Percentiles rank a stretch among this genome's conserved stretches.
phyloP scores from a whole-genome alignment of 2,113 vertebrate genomes.

The Lepidothrix coronata region DNA sequence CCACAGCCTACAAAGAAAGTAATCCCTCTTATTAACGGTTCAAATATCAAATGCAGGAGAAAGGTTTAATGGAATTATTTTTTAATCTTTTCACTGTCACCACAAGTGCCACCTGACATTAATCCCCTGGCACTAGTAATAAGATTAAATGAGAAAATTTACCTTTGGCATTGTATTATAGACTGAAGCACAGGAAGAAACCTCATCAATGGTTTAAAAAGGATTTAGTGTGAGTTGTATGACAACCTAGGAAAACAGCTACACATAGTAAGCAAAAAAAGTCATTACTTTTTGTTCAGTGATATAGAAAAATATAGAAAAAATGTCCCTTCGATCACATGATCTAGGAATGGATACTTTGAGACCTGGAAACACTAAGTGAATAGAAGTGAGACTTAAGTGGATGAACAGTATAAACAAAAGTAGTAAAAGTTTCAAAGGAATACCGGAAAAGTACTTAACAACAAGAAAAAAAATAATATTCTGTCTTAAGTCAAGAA shows the following conservation, averaged over 20 bases:
- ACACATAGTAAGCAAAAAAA: neutral
- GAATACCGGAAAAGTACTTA: neutral
- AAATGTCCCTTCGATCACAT: neutral
- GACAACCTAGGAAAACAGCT: neutral
- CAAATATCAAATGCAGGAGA: slow-evolving; percentile 47
- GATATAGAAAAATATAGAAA: neutral
- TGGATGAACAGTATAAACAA: neutral
- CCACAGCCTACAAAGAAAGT: neutral
- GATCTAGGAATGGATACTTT: neutral
- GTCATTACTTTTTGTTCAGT: neutral
- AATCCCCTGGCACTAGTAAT: slow-evolving; percentile 39
- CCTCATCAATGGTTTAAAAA: neutral
- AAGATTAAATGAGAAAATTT: slow-evolving; percentile 49
- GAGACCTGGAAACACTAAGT: neutral
- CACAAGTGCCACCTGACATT: slow-evolving; percentile 51
- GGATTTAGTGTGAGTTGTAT: neutral
- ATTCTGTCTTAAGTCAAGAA: neutral
- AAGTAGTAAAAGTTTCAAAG: neutral
- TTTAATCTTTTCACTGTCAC: slow-evolving; percentile 55
- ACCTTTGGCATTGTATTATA: slow-evolving; percentile 12
- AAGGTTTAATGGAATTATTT: slow-evolving; percentile 56
- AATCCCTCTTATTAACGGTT: slow-evolving; percentile 49
- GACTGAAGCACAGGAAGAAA: slow-evolving; percentile 2
- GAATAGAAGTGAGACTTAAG: neutral
- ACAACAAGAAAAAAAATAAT: neutral